Conservation (phyloP, 1,140 invertebrate genomes). For the Phenacoccus solenopsis region DNA sequence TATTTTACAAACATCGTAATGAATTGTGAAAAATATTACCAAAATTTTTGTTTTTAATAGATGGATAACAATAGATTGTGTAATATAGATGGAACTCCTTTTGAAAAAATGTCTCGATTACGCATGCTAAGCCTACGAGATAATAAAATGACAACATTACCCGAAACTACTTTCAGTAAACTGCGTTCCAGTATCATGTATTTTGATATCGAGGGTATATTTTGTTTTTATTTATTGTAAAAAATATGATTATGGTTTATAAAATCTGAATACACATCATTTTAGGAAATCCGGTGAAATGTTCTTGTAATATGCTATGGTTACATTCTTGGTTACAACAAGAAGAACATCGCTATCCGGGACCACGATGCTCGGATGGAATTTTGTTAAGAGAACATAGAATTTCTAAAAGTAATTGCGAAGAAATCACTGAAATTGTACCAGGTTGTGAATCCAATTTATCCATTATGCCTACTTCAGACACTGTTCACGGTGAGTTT, state of each 20-base stretch:
- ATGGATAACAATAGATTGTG: conserved; percentile 37
- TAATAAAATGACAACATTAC: conserved; percentile 59
- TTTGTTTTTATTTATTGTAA: neutral
- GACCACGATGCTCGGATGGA: conserved; percentile 61
- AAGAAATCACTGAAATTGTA: conserved; percentile 32
- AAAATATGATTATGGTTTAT: neutral
- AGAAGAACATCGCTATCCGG: conserved; percentile 42
- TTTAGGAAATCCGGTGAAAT: conserved; percentile 65
- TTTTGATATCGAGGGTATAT: conserved; percentile 69
- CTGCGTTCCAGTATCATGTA: conserved; percentile 65
- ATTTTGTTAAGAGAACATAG: conserved; percentile 53
- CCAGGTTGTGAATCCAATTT: conserved; percentile 48
- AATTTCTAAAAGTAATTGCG: conserved; percentile 52
- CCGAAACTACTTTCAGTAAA: conserved; percentile 59
- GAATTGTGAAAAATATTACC: conserved; percentile 23
- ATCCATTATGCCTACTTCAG: neutral
- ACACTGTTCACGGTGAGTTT: neutral
- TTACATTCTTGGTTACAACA: conserved; percentile 63
- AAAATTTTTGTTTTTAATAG: too few relatives aligned
- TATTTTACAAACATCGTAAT: neutral
- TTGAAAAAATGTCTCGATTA: conserved; percentile 65
- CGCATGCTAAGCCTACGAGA: conserved; percentile 63
- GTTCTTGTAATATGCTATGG: conserved; percentile 68
- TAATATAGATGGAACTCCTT: conserved; percentile 46
- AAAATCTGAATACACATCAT: neutral